Percentiles rank a stretch among this genome's conserved stretches.
These are phyloP conservation scores for Andrena haemorrhoa DNA, from an alignment of 2,888 invertebrate species.

Conservation along the genomic window DNA sequence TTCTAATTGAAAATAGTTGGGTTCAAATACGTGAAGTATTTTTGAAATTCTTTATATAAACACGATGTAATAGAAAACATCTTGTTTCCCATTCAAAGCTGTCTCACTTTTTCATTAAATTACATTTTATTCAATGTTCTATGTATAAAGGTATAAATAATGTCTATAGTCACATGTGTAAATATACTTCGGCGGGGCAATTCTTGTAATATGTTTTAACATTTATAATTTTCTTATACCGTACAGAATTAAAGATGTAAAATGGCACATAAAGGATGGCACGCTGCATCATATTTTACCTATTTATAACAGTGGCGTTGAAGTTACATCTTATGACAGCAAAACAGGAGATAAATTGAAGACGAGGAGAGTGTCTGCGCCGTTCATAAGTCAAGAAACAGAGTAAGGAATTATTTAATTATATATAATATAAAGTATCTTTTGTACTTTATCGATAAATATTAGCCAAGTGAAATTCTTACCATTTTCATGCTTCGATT, in stretches of 20 bases:
- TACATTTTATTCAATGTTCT: slow-evolving; percentile 21
- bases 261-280: slow-evolving; percentile 83
- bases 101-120: slow-evolving; percentile 7
- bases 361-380: slow-evolving; percentile 76
- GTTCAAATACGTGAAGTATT: too few species aligned
- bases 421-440: neutral
- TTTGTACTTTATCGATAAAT: neutral
- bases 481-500: neutral
- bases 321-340: slow-evolving; percentile 82
- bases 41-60: neutral
- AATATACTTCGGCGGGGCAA: neutral
- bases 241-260: slow-evolving; percentile 81
- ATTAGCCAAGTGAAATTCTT: neutral
- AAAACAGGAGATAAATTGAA: slow-evolving; percentile 83
- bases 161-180: too few species aligned
- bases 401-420: slow-evolving; percentile 73
- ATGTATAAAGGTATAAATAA: slow-evolving; percentile 6
- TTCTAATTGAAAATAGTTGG: too few species aligned
- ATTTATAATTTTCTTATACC: neutral
- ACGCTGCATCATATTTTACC: slow-evolving; percentile 82
- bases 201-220: neutral
- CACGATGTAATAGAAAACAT: neutral
- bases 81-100: slow-evolving; percentile 20
- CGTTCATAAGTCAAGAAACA: slow-evolving; percentile 80
- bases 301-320: slow-evolving; percentile 80